Base-by-base conservation (phyloP, 2,113 vertebrate genomes). In the Plectropomus leopardus region DNA sequence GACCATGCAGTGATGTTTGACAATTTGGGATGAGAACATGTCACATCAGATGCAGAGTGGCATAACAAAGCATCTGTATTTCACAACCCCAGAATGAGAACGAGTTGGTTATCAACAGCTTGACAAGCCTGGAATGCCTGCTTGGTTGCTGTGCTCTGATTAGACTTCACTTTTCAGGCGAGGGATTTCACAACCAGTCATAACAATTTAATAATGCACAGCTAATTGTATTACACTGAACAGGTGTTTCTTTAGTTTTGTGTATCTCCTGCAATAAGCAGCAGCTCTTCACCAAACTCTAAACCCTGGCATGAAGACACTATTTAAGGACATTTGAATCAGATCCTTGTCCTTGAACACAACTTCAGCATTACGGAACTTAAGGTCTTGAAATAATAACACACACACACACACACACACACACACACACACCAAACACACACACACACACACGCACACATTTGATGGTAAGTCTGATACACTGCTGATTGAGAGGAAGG, bases 401-500 rank as follows among this genome's bases (percentile, higher is more conserved):
- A 60, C n/a, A n/a, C n/a, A n/a, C n/a, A n/a, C n/a, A n/a, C n/a
- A n/a, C n/a, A n/a, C n/a, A n/a, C n/a, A n/a, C n/a, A n/a, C n/a
- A n/a, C n/a, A n/a, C n/a, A n/a, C n/a, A n/a, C n/a, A n/a, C n/a
- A n/a, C n/a, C n/a, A 21, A 21, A 17, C 23, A 60, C 32, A 44
- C 15, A 40, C 28, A 59, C 34, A 60, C 69, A 64, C 21, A 15
- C 24, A 65, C 36, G 23, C 36, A 47, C 50, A 65, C n/a, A 8
- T 42, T 24, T 57, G 55, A 58, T 59, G 17, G 1, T 4, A 26
- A 71, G 26, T 53, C 23, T 53, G 74, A 61, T 67, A 45, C 36
- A 23, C 14, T 4, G 7, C n/a, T 63, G 74, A 77, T 57, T 48
- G 76, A 77, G 65, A 59, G 58, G 64, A 83, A 78, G 69, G 50